Evolutionary conservation across 2,113 vertebrate genomes (phyloP).

Genomic region (Prunella himalayana): DNA sequence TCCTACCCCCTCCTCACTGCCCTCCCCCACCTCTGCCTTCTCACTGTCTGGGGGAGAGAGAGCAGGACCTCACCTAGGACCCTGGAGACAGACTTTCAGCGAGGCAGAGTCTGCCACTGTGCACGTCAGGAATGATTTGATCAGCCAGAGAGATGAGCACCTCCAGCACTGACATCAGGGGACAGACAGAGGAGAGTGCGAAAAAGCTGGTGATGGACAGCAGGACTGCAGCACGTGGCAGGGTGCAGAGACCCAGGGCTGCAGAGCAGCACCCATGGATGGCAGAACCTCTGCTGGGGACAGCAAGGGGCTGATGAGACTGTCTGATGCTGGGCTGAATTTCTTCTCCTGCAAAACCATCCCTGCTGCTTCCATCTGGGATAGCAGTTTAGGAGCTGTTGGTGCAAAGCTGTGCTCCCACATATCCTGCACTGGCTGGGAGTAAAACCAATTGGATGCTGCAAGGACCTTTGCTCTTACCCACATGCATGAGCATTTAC

Average conservation of each 20-base stretch:
- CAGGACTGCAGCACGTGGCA: background rate
- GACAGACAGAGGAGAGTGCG: slow-evolving; percentile 67
- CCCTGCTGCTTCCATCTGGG: background rate
- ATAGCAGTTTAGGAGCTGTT: background rate
- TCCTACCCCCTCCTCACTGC: background rate
- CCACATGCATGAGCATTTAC: background rate
- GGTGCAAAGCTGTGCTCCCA: background rate
- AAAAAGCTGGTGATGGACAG: background rate
- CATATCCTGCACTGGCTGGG: background rate
- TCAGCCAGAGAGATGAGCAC: slow-evolving; percentile 36
- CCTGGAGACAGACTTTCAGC: slow-evolving; percentile 17
- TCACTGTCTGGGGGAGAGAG: background rate
- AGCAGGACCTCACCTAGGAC: background rate
- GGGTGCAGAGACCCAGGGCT: background rate
- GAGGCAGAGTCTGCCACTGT: background rate
- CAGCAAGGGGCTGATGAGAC: background rate
- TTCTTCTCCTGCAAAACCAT: background rate
- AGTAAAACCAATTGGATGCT: background rate
- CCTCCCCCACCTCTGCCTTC: background rate
- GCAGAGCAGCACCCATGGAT: background rate
- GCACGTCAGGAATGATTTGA: slow-evolving; percentile 59
- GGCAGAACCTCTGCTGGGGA: background rate
- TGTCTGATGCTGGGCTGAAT: background rate
- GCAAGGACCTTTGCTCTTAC: background rate
- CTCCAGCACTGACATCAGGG: slow-evolving; percentile 65